A percentile compares a stretch with the other conserved stretches of the same genome.
phyloP scores from a whole-genome alignment of 2,888 invertebrate species.

The Drosophila pegasa region DNA sequence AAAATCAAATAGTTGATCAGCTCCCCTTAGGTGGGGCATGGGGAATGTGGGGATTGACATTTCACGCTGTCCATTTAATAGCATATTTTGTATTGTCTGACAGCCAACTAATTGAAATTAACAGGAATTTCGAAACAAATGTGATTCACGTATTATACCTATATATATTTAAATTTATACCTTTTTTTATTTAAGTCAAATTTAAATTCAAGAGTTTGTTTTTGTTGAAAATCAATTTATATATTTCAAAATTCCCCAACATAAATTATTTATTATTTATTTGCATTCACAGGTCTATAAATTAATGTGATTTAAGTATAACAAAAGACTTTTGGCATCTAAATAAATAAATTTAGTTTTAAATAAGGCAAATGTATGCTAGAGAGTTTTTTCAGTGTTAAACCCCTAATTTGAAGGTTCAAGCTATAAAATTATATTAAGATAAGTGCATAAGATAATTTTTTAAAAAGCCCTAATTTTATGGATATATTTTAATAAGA shows the following conservation, averaged over 20 bases:
- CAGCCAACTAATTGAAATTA: conserved; percentile 4
- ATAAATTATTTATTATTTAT: conserved; percentile 17
- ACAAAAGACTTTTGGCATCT: conserved; percentile 10
- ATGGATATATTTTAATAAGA: no score
- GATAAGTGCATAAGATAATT: not conserved
- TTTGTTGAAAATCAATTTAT: not conserved
- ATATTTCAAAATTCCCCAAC: not conserved
- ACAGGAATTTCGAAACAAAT: not conserved
- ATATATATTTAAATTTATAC: not conserved
- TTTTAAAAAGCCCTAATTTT: not conserved
- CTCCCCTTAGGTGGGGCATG: not conserved
- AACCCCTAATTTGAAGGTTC: not conserved
- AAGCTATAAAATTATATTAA: not conserved
- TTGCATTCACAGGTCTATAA: conserved; percentile 4
- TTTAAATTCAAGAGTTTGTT: not conserved
- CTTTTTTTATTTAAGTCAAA: not conserved
- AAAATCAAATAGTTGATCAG: conserved; percentile 19
- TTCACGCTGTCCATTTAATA: not conserved
- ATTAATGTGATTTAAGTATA: not conserved
- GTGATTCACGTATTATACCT: not conserved
- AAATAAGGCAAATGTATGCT: not conserved
- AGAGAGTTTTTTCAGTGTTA: not conserved
- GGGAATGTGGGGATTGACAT: not conserved
- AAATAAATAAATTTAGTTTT: not conserved
- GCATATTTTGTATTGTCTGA: not conserved